Evolutionary conservation across 2,113 vertebrate genomes (phyloP), one percentile per base, ranked within the genome.

Genomic region (Lycocorax pyrrhopterus): DNA sequence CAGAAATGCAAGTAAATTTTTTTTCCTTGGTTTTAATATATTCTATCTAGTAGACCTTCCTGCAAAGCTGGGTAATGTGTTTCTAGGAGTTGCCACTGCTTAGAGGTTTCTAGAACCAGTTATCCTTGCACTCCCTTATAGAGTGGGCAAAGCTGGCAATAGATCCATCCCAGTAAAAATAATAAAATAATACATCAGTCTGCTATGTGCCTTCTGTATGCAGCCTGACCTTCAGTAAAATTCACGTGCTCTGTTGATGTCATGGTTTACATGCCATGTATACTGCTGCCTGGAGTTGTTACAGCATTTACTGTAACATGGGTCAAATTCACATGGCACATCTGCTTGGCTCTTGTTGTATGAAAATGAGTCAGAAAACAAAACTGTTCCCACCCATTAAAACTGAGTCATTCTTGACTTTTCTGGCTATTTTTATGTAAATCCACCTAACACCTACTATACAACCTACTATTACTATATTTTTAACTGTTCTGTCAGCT

Each of bases 91-190:
- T 87, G 33, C 16, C 27, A 43, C 21, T 60, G 12, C 29, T 55
- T 56, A 46, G 13, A 72, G 37, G 12, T 72, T 64, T 58, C 37
- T 75, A 68, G 69, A 90, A 71, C 7, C 27, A 62, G 25, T 78
- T 91, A 56, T 1, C 4, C 18, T 4, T 59, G 18, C 11, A 39
- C 16, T 1, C 3, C 49, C 3, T 84, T 64, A 33, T 0, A 16
- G 29, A 51, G 18, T 17, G 29, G 58, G 37, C 53, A 82, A 68
- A 84, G 87, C 16, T 60, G 32, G 69, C 16, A 81, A 4, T 47
- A 63, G 39, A 71, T 59, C 20, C 11, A 11, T 63, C 56, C 55
- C 4, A 2, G 23, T 63, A 62, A 75, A 13, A 49, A 15, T 6
- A 74, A 46, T 37, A 75, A 13, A 49, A 15, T 6, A 74, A 46